phyloP scores from a whole-genome alignment of 2,797 vertebrate species.

The Cirrhinus molitorella region DNA sequence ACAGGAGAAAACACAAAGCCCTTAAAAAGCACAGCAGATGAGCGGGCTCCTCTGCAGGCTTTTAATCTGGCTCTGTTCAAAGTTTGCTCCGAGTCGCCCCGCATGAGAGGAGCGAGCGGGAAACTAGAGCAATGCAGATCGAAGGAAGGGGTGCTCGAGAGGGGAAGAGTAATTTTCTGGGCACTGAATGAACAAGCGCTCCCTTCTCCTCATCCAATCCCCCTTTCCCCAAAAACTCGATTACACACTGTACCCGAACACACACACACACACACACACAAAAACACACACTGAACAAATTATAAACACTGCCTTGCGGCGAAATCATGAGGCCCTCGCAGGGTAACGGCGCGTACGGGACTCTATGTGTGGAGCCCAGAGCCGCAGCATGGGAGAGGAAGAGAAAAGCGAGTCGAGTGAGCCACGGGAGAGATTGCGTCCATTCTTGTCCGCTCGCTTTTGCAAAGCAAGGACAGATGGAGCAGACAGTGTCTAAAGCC shows the following conservation, averaged over 20 bases:
- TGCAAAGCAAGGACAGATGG: conserved; percentile 23
- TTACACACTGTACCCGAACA: conserved; percentile 27
- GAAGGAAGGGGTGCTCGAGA: conserved; percentile 9
- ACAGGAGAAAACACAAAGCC: neutral
- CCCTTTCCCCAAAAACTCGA: conserved; percentile 1
- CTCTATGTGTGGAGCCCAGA: conserved; percentile 11
- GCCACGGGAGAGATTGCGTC: conserved; percentile 30
- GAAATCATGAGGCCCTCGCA: conserved; percentile 27
- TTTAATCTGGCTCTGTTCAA: conserved; percentile 38
- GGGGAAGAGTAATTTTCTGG: conserved; percentile 25
- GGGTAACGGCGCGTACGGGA: conserved; percentile 13
- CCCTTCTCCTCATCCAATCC: conserved; percentile 10
- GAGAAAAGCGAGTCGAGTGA: conserved; percentile 4
- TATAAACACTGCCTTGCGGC: conserved; percentile 26
- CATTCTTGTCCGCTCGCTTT: conserved; percentile 14
- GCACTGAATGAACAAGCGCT: neutral
- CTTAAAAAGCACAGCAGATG: conserved; percentile 14
- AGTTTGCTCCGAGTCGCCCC: conserved; percentile 7
- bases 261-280: conserved; percentile 5
- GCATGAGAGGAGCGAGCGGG: neutral
- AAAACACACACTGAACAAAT: conserved; percentile 30
- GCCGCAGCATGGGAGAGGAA: conserved; percentile 2
- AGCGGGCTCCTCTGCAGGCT: conserved; percentile 4
- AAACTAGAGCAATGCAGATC: neutral
- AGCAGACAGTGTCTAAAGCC: conserved; percentile 33